Evolutionary conservation across 2,888 invertebrate species (phyloP), one percentile per base, ranked within the genome.

Genomic region (Hermodice carunculata): DNA sequence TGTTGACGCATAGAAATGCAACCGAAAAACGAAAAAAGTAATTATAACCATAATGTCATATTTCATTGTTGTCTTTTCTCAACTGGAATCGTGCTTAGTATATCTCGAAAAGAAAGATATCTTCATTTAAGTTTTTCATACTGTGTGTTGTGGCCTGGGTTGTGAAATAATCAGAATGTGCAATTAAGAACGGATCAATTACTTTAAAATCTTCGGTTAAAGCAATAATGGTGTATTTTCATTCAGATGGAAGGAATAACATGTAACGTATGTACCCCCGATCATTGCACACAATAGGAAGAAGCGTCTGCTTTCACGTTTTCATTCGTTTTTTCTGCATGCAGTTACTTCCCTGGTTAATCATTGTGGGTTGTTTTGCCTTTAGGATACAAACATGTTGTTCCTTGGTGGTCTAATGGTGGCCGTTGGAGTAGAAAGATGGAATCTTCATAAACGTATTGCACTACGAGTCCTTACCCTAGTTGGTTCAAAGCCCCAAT

Each of bases 401-500:
- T 86, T 87, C 71, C 75, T 87, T 48, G 96, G 95, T 0, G 95
- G 96, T 24, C 89, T 96, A 73, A 92, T 96, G 85, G 93, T 96
- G 62, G 96, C 96, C 0, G 92, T 95, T 0, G 94, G 94, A 0
- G 93, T 96, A 0, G 96, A 96, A 86, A 92, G 93, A 83, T 94
- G 94, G 75, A 94, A 94, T 83, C 87, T 96, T 28, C 96, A 96
- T 76, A 92, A 93, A 83, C 89, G 96, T 70, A 91, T 96, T 0
- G 95, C 96, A 0, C 85, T 96, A 61, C 90, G 93, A 84, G 93
- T 94, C 3, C 92, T 96, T 56, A 91, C 92, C 78, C 89, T 91
- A 14, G 85, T 86, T 61, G 87, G 87, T 5, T 81, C 85, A 43
- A 81, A 84, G 19, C 76, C 59, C 40, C 92, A 92, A 57, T 76